phyloP scores from a whole-genome alignment of 2,113 vertebrate genomes.

The Xiphophorus maculatus region DNA sequence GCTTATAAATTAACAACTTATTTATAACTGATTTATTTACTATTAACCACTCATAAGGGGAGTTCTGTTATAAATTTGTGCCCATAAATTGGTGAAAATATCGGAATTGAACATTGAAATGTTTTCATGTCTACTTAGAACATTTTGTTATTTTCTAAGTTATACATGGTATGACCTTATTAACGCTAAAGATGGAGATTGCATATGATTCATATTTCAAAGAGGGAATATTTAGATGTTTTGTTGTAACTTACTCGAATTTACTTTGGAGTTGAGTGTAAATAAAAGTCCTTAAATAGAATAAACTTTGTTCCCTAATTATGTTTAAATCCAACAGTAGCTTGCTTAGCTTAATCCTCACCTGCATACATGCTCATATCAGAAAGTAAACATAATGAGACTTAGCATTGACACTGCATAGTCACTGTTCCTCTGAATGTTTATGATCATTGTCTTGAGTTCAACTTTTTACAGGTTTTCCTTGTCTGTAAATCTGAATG shows the following conservation, averaged over 20 bases:
- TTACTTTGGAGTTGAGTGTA: slow-evolving; percentile 40
- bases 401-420: slow-evolving; percentile 39
- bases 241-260: slow-evolving; percentile 5
- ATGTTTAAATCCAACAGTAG: slow-evolving; percentile 33
- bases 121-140: not conserved
- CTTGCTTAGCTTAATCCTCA: slow-evolving; percentile 22
- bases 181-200: slow-evolving; percentile 9
- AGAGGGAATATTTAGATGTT: slow-evolving; percentile 7
- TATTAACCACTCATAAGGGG: not conserved
- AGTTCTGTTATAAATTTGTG: not conserved
- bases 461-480: slow-evolving; percentile 62
- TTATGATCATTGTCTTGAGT: slow-evolving; percentile 43
- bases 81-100: not conserved
- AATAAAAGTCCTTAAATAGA: slow-evolving; percentile 52
- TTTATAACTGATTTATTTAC: not conserved
- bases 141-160: not conserved
- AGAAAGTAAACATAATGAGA: slow-evolving; percentile 44
- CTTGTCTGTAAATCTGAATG: slow-evolving; percentile 63
- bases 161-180: not conserved
- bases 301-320: slow-evolving; percentile 43
- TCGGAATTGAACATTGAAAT: not conserved
- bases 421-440: slow-evolving; percentile 66
- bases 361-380: slow-evolving; percentile 27
- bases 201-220: not conserved
- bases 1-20: not conserved